Conservation (phyloP, 2,888 invertebrate species). For the Trilocha varians region DNA sequence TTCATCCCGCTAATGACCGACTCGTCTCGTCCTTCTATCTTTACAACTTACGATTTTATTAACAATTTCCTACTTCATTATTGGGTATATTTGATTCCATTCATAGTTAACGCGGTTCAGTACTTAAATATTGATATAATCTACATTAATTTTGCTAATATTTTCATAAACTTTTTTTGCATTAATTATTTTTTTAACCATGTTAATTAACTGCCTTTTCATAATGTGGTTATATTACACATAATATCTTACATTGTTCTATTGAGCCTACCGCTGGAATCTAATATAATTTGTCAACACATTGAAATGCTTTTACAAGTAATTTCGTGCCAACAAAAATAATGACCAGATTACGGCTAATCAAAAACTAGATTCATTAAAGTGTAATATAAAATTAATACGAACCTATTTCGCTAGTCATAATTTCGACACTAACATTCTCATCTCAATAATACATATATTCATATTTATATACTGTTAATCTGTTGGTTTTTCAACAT, state of each 20-base stretch:
- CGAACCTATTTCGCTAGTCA: not conserved
- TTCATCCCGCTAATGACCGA: slow-evolving; percentile 65
- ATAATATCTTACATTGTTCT: too few relatives aligned
- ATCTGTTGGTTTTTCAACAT: slow-evolving; percentile 25
- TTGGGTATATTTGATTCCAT: not conserved
- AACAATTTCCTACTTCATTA: not conserved
- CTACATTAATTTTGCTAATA: too few relatives aligned
- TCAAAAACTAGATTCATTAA: not conserved
- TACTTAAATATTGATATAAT: too few relatives aligned
- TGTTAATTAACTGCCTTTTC: too few relatives aligned
- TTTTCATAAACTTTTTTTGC: too few relatives aligned
- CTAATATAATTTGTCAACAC: too few relatives aligned
- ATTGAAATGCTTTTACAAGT: too few relatives aligned
- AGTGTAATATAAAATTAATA: not conserved
- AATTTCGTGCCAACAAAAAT: too few relatives aligned
- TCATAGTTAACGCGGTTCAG: not conserved
- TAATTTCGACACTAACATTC: slow-evolving; percentile 1
- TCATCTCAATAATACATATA: slow-evolving; percentile 13
- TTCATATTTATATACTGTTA: slow-evolving; percentile 21
- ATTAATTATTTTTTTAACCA: too few relatives aligned
- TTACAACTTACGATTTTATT: slow-evolving; percentile 9
- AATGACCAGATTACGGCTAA: too few relatives aligned
- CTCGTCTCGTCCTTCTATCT: slow-evolving; percentile 43
- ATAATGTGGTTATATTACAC: too few relatives aligned
- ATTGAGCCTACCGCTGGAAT: too few relatives aligned